Conservation (phyloP, 2,888 invertebrate genomes). For the Azorinus chamasolen region DNA sequence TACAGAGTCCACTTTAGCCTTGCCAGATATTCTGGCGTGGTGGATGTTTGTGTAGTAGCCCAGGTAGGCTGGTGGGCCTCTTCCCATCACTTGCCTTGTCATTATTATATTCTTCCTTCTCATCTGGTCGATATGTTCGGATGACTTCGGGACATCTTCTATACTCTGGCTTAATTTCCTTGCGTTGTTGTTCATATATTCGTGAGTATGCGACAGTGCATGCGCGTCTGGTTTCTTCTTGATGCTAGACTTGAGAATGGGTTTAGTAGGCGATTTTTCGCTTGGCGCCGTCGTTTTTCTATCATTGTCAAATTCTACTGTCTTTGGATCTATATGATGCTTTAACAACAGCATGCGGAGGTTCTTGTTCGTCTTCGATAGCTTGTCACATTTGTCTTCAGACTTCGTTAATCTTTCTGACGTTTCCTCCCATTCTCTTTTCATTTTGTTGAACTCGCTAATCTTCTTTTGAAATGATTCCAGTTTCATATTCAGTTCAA, state of each 20-base stretch:
- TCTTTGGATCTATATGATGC: constrained; percentile 60
- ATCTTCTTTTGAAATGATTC: constrained; percentile 60
- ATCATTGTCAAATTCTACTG: constrained; percentile 59
- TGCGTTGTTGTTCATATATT: constrained; percentile 1
- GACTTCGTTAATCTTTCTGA: constrained; percentile 29
- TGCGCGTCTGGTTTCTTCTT: constrained; percentile 40
- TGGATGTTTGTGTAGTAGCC: constrained; percentile 62
- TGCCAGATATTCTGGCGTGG: constrained; percentile 37
- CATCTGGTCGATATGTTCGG: constrained; percentile 17
- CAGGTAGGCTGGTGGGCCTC: constrained; percentile 61
- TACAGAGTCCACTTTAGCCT: constrained; percentile 23
- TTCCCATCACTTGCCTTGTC: constrained; percentile 46
- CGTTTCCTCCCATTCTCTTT: constrained; percentile 47
- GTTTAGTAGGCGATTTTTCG: constrained; percentile 22
- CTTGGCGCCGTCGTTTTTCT: constrained; percentile 34
- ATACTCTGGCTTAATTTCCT: constrained; percentile 34
- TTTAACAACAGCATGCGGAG: constrained; percentile 51
- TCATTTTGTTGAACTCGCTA: constrained; percentile 48
- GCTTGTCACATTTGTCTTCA: constrained; percentile 58
- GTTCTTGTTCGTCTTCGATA: constrained; percentile 54
- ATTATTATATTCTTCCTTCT: constrained; percentile 25
- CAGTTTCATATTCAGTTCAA: constrained; percentile 64
- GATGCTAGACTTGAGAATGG: constrained; percentile 41
- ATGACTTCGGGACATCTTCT: constrained; percentile 24
- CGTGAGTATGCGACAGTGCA: constrained; percentile 41